Evolutionary conservation across 2,797 vertebrate genomes (phyloP).

Genomic region (Chlorospingus flavigularis): DNA sequence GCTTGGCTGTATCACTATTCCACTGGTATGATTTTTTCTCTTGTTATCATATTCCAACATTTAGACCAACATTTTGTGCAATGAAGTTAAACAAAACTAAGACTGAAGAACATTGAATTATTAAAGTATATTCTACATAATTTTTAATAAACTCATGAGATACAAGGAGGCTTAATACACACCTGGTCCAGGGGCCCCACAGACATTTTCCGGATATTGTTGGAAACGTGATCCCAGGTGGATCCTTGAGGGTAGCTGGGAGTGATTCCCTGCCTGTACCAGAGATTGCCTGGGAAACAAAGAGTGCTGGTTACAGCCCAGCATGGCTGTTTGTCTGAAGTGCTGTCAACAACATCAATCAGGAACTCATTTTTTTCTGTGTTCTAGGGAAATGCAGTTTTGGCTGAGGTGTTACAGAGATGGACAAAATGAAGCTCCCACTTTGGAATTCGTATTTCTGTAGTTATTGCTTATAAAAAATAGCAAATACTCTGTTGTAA

Average conservation of each 20-base stretch:
- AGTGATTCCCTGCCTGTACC: slow-evolving; percentile 90
- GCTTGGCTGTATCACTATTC: background rate
- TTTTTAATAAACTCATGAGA: background rate
- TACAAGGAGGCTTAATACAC: background rate
- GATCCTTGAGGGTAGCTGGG: slow-evolving; percentile 95
- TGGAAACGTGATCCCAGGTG: slow-evolving; percentile 93
- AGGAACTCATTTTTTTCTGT: background rate
- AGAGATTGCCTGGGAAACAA: slow-evolving; percentile 86
- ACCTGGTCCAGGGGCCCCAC: slow-evolving; percentile 97
- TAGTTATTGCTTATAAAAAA: background rate
- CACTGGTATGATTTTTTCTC: background rate
- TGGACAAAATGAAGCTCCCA: background rate
- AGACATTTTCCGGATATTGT: slow-evolving; percentile 93
- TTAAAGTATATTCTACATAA: background rate
- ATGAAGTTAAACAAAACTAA: background rate
- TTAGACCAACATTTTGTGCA: background rate
- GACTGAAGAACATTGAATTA: background rate
- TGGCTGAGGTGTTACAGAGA: background rate
- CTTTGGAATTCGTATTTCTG: background rate
- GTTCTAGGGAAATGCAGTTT: background rate
- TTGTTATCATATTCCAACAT: background rate
- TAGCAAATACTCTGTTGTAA: background rate
- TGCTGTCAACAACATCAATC: background rate
- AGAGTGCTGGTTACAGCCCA: background rate
- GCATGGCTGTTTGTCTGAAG: background rate